Base-by-base conservation (phyloP, 2,113 vertebrate species). In the Alligator sinensis region DNA sequence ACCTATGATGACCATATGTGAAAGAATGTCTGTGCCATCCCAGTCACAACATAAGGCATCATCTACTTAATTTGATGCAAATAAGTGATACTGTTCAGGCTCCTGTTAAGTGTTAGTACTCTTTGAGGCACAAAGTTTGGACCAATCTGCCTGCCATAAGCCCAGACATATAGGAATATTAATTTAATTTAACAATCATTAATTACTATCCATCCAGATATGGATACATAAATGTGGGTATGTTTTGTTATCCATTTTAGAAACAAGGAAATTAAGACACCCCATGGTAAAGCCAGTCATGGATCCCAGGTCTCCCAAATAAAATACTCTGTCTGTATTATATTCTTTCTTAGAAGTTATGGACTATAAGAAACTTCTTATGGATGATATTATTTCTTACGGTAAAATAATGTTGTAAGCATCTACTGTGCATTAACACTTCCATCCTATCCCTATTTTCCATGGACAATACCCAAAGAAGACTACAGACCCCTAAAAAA, bases 61-160 rank as follows among this genome's bases (percentile, higher is more conserved):
- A 21, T 19, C 87, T 57, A 82, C 3, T 62, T 63, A 9, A 10
- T 68, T 62, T 84, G 34, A 81, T 75, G 55, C 87, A 27, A 89
- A 58, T 28, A 15, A 88, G 47, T 77, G 3, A 0, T 24, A 64
- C 4, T 54, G 76, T 62, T 93, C 6, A 5, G 80, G 93, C 85
- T 90, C 91, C 95, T 82, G 94, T 93, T 85, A 80, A 0, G 7
- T 58, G 47, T 47, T 47, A 47, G 47, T 47, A 47, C 63, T 57
- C 96, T 88, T 91, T 90, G 54, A 63, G 55, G 57, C 84, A 89
- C 95, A 94, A 58, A 85, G 64, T 30, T 95, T 62, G 80, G 86
- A 93, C 27, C 74, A 30, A 78, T 70, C 30, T 38, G 87, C 72
- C 27, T 17, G 14, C 28, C 63, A 66, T 28, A 28, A 28, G 63